These are phyloP conservation scores for Gobio gobio DNA, from an alignment of 2,113 vertebrate species.

Conservation along the genomic window DNA sequence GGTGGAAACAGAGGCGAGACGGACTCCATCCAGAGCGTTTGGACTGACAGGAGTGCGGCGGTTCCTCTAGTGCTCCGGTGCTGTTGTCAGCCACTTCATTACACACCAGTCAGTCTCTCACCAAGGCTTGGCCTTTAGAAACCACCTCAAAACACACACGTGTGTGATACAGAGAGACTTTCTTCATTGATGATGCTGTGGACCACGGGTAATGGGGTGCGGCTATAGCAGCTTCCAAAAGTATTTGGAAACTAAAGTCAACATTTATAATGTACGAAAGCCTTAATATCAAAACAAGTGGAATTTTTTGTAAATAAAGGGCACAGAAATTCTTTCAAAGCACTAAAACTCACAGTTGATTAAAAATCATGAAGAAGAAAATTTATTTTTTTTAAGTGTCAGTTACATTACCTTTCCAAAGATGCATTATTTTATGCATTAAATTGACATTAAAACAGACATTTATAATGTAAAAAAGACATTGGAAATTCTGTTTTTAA, in stretches of 20 bases:
- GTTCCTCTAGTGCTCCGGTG: background rate
- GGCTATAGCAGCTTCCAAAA: background rate
- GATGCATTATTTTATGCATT: background rate
- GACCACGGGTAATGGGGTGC: background rate
- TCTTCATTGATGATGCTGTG: background rate
- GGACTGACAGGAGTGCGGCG: background rate
- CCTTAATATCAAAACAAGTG: too few relatives aligned
- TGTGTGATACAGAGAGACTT: background rate
- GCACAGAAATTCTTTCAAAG: background rate
- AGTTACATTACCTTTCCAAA: background rate
- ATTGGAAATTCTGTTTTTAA: background rate
- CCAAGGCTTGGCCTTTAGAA: slow-evolving; percentile 37
- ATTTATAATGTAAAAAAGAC: background rate
- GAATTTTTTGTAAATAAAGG: background rate
- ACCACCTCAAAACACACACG: slow-evolving; percentile 15
- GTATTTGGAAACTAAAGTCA: background rate
- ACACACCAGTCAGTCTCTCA: slow-evolving; percentile 50
- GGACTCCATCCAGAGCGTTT: too few relatives aligned
- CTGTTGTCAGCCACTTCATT: slow-evolving; percentile 50
- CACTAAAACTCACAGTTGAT: background rate
- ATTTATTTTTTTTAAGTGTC: background rate
- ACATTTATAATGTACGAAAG: background rate
- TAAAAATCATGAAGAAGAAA: background rate
- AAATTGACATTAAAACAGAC: background rate
- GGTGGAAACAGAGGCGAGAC: background rate